phyloP scores from a whole-genome alignment of 2,888 invertebrate genomes.

The Leucania comma region DNA sequence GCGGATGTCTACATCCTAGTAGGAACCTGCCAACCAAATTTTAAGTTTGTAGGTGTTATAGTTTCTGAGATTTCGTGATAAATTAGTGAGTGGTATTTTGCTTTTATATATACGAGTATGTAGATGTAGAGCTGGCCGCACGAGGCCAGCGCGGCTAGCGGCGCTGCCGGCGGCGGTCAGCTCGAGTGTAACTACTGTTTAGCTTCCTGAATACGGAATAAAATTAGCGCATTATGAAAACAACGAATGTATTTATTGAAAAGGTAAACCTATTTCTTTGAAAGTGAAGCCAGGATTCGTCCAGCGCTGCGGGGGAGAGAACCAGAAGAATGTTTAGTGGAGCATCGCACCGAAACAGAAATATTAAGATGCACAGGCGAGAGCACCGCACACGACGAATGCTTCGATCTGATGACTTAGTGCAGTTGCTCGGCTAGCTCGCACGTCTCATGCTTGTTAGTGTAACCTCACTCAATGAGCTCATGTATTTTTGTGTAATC shows the following conservation, averaged over 20 bases:
- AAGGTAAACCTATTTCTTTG: neutral
- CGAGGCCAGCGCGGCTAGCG: too few species aligned
- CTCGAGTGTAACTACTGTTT: neutral
- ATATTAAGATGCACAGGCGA: neutral
- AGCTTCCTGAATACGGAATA: neutral
- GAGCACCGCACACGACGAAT: neutral
- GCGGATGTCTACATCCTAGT: too few species aligned
- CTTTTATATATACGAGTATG: too few species aligned
- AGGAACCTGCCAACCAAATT: too few species aligned
- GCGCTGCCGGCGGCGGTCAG: neutral
- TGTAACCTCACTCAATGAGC: conserved; percentile 13
- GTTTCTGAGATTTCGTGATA: too few species aligned
- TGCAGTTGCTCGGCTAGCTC: neutral
- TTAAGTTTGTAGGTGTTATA: too few species aligned
- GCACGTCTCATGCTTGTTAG: neutral
- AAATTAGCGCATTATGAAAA: neutral
- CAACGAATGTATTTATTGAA: too few species aligned
- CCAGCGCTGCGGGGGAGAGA: neutral
- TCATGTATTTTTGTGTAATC: conserved; percentile 44
- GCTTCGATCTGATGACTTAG: neutral
- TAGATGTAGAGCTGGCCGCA: too few species aligned
- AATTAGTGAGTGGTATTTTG: too few species aligned
- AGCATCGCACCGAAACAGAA: too few species aligned
- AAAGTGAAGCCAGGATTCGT: neutral
- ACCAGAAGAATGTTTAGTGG: neutral